These are phyloP conservation scores for Athripsodes cinereus DNA, from an alignment of 2,888 invertebrate species.

Conservation along the genomic window DNA sequence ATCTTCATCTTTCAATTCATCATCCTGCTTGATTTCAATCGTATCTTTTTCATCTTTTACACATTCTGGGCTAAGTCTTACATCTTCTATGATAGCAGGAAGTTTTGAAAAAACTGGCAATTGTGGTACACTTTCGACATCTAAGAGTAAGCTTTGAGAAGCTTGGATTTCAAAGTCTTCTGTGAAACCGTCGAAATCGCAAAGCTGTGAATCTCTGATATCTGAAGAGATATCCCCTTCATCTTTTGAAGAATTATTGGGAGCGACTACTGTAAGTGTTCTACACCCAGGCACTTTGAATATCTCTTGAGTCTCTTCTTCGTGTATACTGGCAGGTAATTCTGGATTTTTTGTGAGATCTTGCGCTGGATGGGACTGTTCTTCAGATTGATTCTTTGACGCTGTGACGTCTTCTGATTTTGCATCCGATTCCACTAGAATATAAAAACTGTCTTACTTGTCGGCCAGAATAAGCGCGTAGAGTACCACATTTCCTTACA, in stretches of 20 bases:
- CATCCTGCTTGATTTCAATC: background rate
- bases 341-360: no score
- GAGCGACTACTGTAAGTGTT: background rate
- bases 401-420: no score
- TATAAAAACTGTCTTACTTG: no score
- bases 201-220: conserved; percentile 6
- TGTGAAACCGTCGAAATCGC: conserved; percentile 10
- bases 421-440: no score
- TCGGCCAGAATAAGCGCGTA: no score
- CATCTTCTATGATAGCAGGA: background rate
- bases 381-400: no score
- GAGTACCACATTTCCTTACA: no score
- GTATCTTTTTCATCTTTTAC: background rate
- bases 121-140: background rate
- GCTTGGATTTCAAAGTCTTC: conserved; percentile 3
- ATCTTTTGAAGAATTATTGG: background rate
- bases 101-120: background rate
- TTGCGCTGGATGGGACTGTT: no score
- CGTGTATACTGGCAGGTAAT: background rate
- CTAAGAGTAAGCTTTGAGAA: conserved; percentile 5
- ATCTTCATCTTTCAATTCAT: background rate
- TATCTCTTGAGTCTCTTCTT: background rate
- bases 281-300: background rate
- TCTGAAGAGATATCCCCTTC: background rate
- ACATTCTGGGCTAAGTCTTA: background rate